phyloP scores from a whole-genome alignment of 1,140 invertebrate genomes.

The Aphelenchoides besseyi region DNA sequence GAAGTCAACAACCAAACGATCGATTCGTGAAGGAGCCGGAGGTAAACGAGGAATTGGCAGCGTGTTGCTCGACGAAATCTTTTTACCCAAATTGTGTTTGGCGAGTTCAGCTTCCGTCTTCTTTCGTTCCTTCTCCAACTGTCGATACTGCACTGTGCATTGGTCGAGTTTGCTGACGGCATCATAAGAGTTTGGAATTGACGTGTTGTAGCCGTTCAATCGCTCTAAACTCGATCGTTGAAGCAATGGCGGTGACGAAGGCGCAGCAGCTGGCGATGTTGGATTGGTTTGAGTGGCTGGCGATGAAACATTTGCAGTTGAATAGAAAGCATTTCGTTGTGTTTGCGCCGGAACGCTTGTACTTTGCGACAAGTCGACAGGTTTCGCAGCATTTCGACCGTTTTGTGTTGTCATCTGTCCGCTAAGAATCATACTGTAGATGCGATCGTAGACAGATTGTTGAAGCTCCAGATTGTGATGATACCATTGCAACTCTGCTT shows the following conservation, averaged over 20 bases:
- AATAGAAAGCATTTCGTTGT: neutral
- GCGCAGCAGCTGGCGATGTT: neutral
- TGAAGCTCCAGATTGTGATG: slow-evolving; percentile 52
- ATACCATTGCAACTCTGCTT: slow-evolving; percentile 45
- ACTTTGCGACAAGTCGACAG: neutral
- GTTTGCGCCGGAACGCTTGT: slow-evolving; percentile 1
- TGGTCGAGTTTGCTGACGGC: slow-evolving; percentile 68
- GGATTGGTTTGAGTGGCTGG: neutral
- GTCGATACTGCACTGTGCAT: slow-evolving; percentile 78
- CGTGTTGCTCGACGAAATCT: slow-evolving; percentile 77
- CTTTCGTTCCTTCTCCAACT: slow-evolving; percentile 77
- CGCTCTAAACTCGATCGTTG: neutral
- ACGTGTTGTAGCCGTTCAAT: neutral
- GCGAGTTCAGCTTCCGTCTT: slow-evolving; percentile 78
- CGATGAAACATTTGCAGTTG: neutral
- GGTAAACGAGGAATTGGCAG: slow-evolving; percentile 71
- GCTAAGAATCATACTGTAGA: slow-evolving; percentile 36
- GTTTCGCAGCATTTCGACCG: neutral
- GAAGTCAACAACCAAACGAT: slow-evolving; percentile 78
- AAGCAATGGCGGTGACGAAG: neutral
- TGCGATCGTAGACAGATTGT: slow-evolving; percentile 51
- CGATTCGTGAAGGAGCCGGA: slow-evolving; percentile 76
- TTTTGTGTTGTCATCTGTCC: slow-evolving; percentile 26
- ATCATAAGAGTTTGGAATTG: slow-evolving; percentile 65
- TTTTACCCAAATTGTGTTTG: slow-evolving; percentile 75